These are phyloP conservation scores for Turdus rufiventris DNA, from an alignment of 2,113 vertebrate species.

Conservation along the genomic window DNA sequence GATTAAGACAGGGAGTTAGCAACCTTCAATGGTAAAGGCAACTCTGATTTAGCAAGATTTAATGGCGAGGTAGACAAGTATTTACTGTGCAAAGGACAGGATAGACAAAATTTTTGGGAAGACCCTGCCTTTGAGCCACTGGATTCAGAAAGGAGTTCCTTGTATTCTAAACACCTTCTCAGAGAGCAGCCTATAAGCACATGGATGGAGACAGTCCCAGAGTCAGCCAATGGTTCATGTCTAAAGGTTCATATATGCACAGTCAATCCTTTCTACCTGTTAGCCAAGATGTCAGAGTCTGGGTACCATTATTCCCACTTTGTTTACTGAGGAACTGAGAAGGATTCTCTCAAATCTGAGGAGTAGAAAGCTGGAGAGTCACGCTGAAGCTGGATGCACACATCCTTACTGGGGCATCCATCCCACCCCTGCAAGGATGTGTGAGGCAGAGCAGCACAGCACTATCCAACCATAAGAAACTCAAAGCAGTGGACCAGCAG, in stretches of 20 bases:
- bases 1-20: not conserved
- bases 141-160: not conserved
- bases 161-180: not conserved
- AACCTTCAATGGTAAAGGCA: not conserved
- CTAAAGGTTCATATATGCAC: rapidly evolving
- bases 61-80: not conserved
- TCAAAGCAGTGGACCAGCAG: not conserved
- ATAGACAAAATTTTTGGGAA: not conserved
- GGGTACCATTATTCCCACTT: not conserved
- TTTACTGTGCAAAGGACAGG: not conserved
- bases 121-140: not conserved
- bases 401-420: not conserved
- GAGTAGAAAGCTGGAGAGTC: not conserved
- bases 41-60: not conserved
- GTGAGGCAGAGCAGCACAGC: not conserved
- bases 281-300: not conserved
- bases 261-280: not conserved
- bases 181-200: not conserved
- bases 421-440: too few relatives aligned
- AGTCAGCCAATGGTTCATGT: too few relatives aligned
- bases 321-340: not conserved
- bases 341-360: not conserved
- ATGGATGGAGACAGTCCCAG: not conserved
- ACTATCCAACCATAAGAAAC: not conserved
- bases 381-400: not conserved